These are phyloP conservation scores for Arrhamphus sclerolepis DNA, from an alignment of 2,797 vertebrate genomes.

Conservation along the genomic window DNA sequence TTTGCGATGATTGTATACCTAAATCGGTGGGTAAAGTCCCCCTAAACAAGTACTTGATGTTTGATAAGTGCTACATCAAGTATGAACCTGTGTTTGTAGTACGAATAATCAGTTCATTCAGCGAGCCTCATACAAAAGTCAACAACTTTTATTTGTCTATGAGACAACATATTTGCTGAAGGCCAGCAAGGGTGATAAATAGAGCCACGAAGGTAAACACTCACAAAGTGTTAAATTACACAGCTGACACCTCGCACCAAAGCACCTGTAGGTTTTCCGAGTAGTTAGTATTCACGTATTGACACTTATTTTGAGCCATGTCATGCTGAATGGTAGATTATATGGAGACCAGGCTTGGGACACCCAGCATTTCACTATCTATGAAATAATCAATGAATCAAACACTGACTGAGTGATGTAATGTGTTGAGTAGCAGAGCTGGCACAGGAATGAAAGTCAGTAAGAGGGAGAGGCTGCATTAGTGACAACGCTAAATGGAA, in stretches of 20 bases:
- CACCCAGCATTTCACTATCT: not conserved
- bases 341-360: not conserved
- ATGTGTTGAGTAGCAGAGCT: not conserved
- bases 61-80: not conserved
- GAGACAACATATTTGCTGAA: conserved; percentile 47
- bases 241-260: too few species aligned
- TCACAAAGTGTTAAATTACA: conserved; percentile 1
- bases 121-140: conserved; percentile 15
- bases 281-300: too few species aligned
- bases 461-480: not conserved
- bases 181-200: conserved; percentile 40
- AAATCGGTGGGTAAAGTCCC: too few species aligned
- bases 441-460: conserved; percentile 33
- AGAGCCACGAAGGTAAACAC: conserved; percentile 28
- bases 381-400: conserved; percentile 27
- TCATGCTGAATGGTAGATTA: not conserved
- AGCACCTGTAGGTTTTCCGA: too few species aligned
- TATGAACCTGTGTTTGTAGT: conserved; percentile 11
- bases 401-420: conserved; percentile 24
- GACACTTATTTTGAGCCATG: too few species aligned
- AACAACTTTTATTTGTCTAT: conserved; percentile 43
- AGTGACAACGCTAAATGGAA: not conserved
- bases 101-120: conserved; percentile 43
- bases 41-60: not conserved
- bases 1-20: too few species aligned